Percentiles rank a stretch among this genome's conserved stretches.
These are phyloP conservation scores for Scaptomyza graminum DNA, from an alignment of 1,140 invertebrate genomes.

Conservation along the genomic window DNA sequence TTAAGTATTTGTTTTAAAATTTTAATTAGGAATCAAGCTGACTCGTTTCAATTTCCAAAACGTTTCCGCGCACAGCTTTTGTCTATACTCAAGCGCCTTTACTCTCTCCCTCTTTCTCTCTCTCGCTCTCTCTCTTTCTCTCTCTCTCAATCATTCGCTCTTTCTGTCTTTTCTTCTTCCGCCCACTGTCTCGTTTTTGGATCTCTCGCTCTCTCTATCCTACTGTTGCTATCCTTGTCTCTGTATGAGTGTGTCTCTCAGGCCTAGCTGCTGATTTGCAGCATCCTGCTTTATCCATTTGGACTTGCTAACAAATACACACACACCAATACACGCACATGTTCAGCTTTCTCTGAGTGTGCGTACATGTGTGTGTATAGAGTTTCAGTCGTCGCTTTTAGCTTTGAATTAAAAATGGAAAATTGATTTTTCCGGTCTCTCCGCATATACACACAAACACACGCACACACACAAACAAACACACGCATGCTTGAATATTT, in stretches of 20 bases:
- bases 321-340: slow-evolving; percentile 7
- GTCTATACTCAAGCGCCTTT: slow-evolving; percentile 46
- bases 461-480: slow-evolving; percentile 3
- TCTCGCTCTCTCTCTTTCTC: background rate
- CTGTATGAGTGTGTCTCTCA: slow-evolving; percentile 7
- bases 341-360: slow-evolving; percentile 8
- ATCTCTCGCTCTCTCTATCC: background rate
- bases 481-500: slow-evolving; percentile 3
- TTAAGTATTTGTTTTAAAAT: background rate
- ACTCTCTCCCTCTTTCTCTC: background rate
- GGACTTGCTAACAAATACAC: slow-evolving; percentile 46
- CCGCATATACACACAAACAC: slow-evolving; percentile 49
- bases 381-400: slow-evolving; percentile 43
- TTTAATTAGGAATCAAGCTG: slow-evolving; percentile 6
- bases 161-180: background rate
- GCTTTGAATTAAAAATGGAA: slow-evolving; percentile 84
- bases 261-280: slow-evolving; percentile 60
- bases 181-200: background rate
- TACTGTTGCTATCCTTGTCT: slow-evolving; percentile 8
- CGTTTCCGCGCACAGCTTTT: slow-evolving; percentile 48
- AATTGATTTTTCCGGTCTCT: slow-evolving; percentile 83
- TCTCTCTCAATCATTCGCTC: background rate
- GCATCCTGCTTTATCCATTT: slow-evolving; percentile 78
- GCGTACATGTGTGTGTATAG: slow-evolving; percentile 12
- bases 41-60: slow-evolving; percentile 55